Evolutionary conservation across 2,797 vertebrate species (phyloP).

Genomic region (Crocodylus rhombifer): DNA sequence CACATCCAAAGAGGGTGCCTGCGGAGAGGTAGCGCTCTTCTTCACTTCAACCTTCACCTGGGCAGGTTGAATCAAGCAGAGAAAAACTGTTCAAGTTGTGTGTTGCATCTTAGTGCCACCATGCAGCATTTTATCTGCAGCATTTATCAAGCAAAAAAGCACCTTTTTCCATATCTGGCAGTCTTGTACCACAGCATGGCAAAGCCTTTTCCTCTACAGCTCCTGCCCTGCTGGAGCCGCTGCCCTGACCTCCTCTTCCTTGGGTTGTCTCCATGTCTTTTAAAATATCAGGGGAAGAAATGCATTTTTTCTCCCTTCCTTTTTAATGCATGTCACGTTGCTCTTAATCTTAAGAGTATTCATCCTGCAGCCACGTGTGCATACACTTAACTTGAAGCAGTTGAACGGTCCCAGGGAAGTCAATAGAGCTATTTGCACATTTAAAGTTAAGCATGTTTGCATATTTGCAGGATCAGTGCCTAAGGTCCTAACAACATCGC

Average conservation of each 20-base stretch:
- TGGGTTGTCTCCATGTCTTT: background rate
- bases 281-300: background rate
- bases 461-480: background rate
- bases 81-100: background rate
- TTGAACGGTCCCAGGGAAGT: background rate
- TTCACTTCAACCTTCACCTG: no score
- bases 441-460: background rate
- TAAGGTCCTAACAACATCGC: background rate
- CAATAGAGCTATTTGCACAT: background rate
- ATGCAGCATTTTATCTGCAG: background rate
- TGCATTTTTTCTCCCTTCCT: background rate
- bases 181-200: background rate
- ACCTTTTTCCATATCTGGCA: no score
- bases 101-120: background rate
- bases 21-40: background rate
- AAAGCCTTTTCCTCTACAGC: background rate
- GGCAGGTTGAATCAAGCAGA: background rate
- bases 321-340: background rate
- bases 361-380: background rate
- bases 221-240: background rate
- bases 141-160: background rate
- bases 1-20: background rate
- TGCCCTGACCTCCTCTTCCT: background rate
- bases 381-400: background rate
- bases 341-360: background rate